Percentiles rank a stretch among this genome's conserved stretches.
These are phyloP conservation scores for Grus americana DNA, from an alignment of 2,113 vertebrate species.

Conservation along the genomic window DNA sequence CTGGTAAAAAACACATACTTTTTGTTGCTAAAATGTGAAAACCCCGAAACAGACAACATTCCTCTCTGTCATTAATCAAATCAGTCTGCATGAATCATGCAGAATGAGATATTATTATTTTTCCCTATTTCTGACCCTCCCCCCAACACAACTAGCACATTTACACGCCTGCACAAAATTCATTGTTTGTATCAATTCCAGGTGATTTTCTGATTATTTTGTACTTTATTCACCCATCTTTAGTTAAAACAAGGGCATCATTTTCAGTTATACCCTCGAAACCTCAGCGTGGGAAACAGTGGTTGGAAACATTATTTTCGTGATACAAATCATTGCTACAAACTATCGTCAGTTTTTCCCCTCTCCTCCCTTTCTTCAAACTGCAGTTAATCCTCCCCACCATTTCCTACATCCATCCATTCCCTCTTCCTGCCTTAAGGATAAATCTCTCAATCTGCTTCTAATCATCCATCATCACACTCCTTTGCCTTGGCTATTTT, in stretches of 20 bases:
- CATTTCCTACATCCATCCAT: background rate
- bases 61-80: background rate
- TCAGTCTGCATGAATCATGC: rapidly evolving
- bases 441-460: conserved; percentile 15
- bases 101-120: background rate
- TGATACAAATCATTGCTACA: background rate
- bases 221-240: background rate
- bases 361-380: background rate
- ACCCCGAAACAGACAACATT: background rate
- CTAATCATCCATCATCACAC: background rate
- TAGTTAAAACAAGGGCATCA: background rate
- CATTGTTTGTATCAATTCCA: background rate
- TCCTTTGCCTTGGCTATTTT: background rate
- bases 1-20: background rate
- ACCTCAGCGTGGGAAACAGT: background rate
- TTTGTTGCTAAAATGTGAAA: background rate
- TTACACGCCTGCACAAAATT: background rate
- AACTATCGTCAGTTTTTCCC: background rate
- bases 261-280: background rate
- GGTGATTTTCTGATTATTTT: background rate
- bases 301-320: background rate
- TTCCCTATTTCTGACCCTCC: background rate
- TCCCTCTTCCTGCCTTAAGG: background rate
- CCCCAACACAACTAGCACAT: background rate
- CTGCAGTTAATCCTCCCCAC: background rate